Base-by-base conservation (phyloP, 2,888 invertebrate species). In the Pinctada fucata region DNA sequence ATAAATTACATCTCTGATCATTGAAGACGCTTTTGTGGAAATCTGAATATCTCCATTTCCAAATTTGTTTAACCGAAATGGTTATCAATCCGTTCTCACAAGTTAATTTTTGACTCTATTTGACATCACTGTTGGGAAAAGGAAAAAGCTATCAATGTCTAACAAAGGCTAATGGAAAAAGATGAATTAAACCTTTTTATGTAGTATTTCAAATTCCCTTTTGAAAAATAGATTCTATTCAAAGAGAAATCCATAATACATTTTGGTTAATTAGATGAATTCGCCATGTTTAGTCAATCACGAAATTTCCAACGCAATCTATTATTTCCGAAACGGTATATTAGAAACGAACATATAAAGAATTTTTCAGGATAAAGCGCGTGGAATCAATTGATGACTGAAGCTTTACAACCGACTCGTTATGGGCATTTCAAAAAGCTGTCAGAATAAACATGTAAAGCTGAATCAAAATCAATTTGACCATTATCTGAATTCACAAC, bases 101-200 rank as follows among this genome's bases (percentile, higher is more conserved):
- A 74, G 31, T 79, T 79, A 76, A 79, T 79, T 79, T 79, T 76
- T 79, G 79, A 79, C 79, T 79, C 73, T 71, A 76, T 77, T 79
- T 79, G 79, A 76, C 76, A 76, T 74, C 74, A n/a, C 76, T 66
- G 66, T 79, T 77, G 68, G 73, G 31, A 45, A 48, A 48, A 49
- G 64, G 70, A 16, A 58, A 63, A 70, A 52, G 64, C 69, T 69
- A 65, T 73, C 70, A 74, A 78, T 74, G 69, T 70, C 64, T 72
- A 58, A 67, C 63, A 47, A 76, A 74, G 48, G 31, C 69, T 65
- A 79, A 79, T 79, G 72, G 69, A 79, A 79, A 71, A 51, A 79
- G 58, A 66, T 52, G 76, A 79, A 79, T 79, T 79, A 76, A 79
- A 73, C 52, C 52, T 76, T 76, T 76, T 79, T 65, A 76, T 72